phyloP scores from a whole-genome alignment of 2,888 invertebrate genomes.

The Pegoplata infirma region DNA sequence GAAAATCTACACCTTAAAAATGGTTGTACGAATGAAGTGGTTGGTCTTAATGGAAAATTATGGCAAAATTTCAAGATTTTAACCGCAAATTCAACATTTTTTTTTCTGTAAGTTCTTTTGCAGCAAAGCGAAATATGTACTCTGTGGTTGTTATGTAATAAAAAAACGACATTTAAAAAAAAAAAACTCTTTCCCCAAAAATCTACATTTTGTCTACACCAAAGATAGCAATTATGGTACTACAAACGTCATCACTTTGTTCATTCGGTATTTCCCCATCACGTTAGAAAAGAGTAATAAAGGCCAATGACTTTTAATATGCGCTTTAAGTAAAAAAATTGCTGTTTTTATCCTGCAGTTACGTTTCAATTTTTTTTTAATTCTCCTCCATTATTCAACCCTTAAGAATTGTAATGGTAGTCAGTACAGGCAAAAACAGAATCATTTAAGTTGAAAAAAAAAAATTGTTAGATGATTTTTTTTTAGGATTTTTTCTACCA shows the following conservation, averaged over 20 bases:
- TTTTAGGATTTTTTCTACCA: neutral
- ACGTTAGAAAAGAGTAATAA: slow-evolving; percentile 11
- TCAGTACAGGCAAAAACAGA: slow-evolving; percentile 3
- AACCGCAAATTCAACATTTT: slow-evolving; percentile 36
- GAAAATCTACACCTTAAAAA: neutral
- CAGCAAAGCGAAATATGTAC: neutral
- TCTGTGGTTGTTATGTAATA: neutral
- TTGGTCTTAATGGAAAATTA: slow-evolving; percentile 37
- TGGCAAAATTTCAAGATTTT: slow-evolving; percentile 48
- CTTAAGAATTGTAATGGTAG: neutral
- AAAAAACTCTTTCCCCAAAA: slow-evolving; percentile 10
- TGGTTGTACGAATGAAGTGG: too few species aligned
- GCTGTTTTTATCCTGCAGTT: neutral
- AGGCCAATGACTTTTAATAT: slow-evolving; percentile 26
- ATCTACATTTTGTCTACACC: neutral
- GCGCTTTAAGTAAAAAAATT: neutral
- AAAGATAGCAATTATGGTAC: neutral
- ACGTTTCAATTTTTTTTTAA: neutral
- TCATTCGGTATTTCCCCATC: neutral
- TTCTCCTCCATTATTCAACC: neutral
- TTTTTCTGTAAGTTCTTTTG: neutral
- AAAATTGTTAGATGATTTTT: slow-evolving; percentile 1
- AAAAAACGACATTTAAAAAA: neutral
- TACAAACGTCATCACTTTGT: too few species aligned
- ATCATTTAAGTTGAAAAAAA: slow-evolving; percentile 31